A percentile compares a stretch with the other conserved stretches of the same genome.
These are phyloP conservation scores for Drosophila pectinifera DNA, from an alignment of 1,140 invertebrate species.

Conservation along the genomic window DNA sequence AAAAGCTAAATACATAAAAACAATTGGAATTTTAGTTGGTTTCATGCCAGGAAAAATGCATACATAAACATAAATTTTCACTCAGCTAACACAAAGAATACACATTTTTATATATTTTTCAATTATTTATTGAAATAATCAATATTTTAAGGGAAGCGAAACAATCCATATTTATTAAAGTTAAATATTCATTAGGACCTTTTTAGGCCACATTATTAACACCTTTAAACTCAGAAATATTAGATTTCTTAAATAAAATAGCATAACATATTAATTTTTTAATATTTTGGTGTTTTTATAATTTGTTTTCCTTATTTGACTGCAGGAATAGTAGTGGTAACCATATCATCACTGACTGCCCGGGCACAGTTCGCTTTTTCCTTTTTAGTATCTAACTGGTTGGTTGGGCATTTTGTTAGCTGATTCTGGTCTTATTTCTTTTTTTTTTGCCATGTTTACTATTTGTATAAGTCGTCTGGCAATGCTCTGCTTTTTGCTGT, in stretches of 20 bases:
- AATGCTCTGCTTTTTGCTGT: constrained; percentile 54
- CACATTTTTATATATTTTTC: background rate
- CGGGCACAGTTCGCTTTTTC: background rate
- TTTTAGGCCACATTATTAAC: background rate
- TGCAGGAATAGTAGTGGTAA: background rate
- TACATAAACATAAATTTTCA: too few relatives aligned
- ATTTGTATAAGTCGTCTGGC: constrained; percentile 74
- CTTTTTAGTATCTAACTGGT: constrained; percentile 40
- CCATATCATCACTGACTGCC: constrained; percentile 3
- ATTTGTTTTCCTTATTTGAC: background rate
- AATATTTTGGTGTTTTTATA: too few relatives aligned
- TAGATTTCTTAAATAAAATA: background rate
- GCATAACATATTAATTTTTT: background rate
- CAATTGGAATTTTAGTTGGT: background rate
- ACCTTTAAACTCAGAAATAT: too few relatives aligned
- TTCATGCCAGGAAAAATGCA: background rate
- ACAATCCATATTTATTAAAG: too few relatives aligned
- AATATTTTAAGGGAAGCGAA: background rate
- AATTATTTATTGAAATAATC: background rate
- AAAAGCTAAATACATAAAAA: constrained; percentile 2
- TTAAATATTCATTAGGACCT: too few relatives aligned
- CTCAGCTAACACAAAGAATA: too few relatives aligned
- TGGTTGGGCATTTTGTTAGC: constrained; percentile 44
- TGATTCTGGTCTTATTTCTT: constrained; percentile 23
- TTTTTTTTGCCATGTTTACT: constrained; percentile 43